Percentiles rank a stretch among this genome's conserved stretches.
Conservation (phyloP, 2,797 vertebrate genomes). For the Peromyscus nudipes region DNA sequence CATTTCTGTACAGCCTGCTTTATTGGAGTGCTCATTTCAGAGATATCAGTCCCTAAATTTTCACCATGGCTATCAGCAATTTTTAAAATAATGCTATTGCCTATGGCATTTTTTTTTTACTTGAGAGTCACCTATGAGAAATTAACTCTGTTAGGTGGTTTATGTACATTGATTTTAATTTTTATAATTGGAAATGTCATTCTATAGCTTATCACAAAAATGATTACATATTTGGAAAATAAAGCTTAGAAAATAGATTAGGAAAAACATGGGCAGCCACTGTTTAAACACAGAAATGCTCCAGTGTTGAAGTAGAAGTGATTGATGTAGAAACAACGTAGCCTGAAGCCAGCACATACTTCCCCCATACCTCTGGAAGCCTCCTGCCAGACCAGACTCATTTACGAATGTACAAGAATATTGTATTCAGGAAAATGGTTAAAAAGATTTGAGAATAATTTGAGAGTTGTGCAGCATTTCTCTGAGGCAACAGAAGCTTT, state of each 20-base stretch:
- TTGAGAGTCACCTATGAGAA: neutral
- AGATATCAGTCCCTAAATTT: neutral
- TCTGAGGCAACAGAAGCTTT: neutral
- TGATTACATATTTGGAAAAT: neutral
- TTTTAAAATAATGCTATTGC: neutral
- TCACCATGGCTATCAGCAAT: neutral
- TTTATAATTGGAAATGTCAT: neutral
- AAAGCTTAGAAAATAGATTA: neutral
- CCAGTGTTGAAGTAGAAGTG: neutral
- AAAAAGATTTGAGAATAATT: neutral
- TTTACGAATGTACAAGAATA: neutral
- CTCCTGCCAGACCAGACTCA: neutral
- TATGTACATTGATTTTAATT: neutral
- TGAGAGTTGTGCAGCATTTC: neutral
- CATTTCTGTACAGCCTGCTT: neutral
- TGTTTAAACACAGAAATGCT: neutral
- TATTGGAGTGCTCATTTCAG: neutral
- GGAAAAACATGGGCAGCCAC: neutral
- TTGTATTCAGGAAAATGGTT: neutral
- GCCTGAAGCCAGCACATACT: neutral
- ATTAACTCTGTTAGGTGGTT: neutral
- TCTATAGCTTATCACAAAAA: neutral
- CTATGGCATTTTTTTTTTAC: neutral
- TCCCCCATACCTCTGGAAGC: neutral
- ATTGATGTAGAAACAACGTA: neutral